Base-by-base conservation (phyloP, 92 coral and sea anemone genomes). In the Plumapathes pennacea region DNA sequence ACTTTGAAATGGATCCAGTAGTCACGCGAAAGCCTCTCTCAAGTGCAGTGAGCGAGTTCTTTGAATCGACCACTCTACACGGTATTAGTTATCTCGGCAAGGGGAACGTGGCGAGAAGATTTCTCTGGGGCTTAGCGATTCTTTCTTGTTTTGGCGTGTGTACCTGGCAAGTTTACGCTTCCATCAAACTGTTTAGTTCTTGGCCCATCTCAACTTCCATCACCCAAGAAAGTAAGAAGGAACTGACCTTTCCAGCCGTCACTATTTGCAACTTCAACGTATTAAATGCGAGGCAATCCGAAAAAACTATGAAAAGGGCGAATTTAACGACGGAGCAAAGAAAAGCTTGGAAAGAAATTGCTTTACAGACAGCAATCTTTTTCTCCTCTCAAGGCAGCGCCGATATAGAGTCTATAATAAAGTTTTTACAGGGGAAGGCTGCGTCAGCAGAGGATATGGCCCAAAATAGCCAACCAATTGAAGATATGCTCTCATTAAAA, bases 401-500 rank as follows among this genome's bases (percentile, higher is more conserved):
- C 9, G n/a, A 13, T 8, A 34, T 8, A 8, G 40, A 34, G 40
- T 34, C 40, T 34, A 13, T 34, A 34, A 34, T 8, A 13, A 34
- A 34, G n/a, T 8, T 34, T 34, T 8, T n/a, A 34, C 8, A 34
- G 8, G 8, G 9, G n/a, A 34, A 40, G 5, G 38, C 48, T 10
- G 3, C 28, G 0, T 15, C 46, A 7, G 59, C n/a, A 2, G 32
- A 64, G 10, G n/a, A 36, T 5, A 21, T 64, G 12, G 18, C 23
- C 0, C 39, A 23, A 19, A 26, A 54, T 5, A 53, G 75, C 21
- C 78, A 74, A 26, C 73, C 43, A 8, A 61, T 81, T 10, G 69
- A 74, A 34, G 82, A 57, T 5, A 74, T 68, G 73, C 51, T 81
- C 24, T 49, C 60, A 5, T 45, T 60, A 4, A 38, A 36, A 0